Base-by-base conservation (phyloP, 2,113 vertebrate species). In the Bambusicola thoracicus region DNA sequence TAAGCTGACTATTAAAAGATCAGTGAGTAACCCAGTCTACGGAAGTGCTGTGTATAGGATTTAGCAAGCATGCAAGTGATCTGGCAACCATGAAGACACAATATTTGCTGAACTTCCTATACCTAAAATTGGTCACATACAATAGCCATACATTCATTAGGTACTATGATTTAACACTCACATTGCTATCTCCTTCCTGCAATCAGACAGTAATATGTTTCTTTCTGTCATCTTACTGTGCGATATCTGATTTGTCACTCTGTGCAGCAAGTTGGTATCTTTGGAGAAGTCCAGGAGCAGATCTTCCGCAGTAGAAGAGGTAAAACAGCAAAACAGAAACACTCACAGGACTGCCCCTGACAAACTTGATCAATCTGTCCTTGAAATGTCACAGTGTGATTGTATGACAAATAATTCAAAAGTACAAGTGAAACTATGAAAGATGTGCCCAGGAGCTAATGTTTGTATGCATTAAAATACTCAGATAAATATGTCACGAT, bases 1-100 rank as follows among this genome's bases (percentile, higher is more conserved):
- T 95, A 97, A 96, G 93, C 79, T 94, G 90, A 87, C 96, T 92
- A 97, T 96, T 97, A 98, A 97, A 96, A 96, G 92, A 92, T 95
- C 94, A 92, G 5, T 94, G 91, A 96, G 88, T 94, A 97, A 97
- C 34, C 51, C 80, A 94, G 36, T 77, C 81, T 93, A 97, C 72
- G 91, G 86, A 94, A 85, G 93, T 32, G 2, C 81, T 81, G 85
- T 58, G 69, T 65, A 89, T 16, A 92, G 86, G 76, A 82, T 59
- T 93, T 92, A 96, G 87, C 36, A 87, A 93, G 88, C 74, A 94
- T 5, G 58, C 82, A 93, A 95, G 74, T 70, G 87, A 80, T 77
- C 51, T 76, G 76, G 87, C 24, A 49, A 75, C 58, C 67, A 87
- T 55, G 18, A 83, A 90, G 65, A 82, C 82, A 91, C 62, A 89